Conservation (phyloP, 2,888 invertebrate genomes). For the Iphiclides podalirius region DNA sequence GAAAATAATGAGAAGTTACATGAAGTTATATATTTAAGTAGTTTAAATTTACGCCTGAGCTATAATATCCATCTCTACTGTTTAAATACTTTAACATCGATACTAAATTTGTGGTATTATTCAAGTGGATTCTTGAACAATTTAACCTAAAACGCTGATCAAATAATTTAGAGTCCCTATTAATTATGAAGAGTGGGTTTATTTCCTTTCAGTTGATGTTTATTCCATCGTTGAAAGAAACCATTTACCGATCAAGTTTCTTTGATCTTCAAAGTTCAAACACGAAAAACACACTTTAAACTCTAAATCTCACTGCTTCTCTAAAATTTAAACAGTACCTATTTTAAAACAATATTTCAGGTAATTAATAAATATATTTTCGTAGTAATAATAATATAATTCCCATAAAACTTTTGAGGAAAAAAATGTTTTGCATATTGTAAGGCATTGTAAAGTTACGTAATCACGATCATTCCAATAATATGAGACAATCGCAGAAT, state of each 20-base stretch:
- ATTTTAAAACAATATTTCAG: constrained; percentile 1
- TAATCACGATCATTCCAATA: too few species aligned
- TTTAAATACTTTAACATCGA: neutral
- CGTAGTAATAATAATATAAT: too few species aligned
- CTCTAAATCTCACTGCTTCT: constrained; percentile 16
- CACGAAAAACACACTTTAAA: too few species aligned
- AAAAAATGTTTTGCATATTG: too few species aligned
- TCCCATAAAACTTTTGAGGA: too few species aligned
- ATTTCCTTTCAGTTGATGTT: constrained; percentile 27
- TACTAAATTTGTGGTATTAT: neutral
- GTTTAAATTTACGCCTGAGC: too few species aligned
- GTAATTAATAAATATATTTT: neutral
- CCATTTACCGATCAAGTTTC: constrained; percentile 43
- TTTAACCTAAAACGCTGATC: neutral
- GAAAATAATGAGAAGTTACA: too few species aligned
- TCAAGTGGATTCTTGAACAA: neutral
- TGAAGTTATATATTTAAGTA: too few species aligned
- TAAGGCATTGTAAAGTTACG: too few species aligned
- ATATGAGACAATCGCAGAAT: too few species aligned
- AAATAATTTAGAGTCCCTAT: constrained; percentile 26
- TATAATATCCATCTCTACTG: too few species aligned
- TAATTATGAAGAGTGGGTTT: constrained; percentile 9
- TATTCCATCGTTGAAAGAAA: constrained; percentile 49
- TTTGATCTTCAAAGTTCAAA: constrained; percentile 51
- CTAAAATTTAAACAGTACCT: constrained; percentile 12